Evolutionary conservation across 2,797 vertebrate species (phyloP).

Genomic region (Dromococcyx pavoninus): DNA sequence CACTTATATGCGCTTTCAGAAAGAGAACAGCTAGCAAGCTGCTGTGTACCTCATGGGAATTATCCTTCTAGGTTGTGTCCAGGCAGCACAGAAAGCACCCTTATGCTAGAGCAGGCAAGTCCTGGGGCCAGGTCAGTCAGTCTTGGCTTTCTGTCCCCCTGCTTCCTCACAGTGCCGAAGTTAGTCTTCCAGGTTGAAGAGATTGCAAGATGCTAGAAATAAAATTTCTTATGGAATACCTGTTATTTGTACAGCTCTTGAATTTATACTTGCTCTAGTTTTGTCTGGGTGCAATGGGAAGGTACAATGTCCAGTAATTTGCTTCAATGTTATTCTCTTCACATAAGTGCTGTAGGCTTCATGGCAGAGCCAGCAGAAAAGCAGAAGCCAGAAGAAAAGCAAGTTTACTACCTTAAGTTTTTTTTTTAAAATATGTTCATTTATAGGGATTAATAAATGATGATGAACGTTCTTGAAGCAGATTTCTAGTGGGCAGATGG

Average conservation of each 20-base stretch:
- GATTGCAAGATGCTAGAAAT: background rate
- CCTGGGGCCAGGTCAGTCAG: background rate
- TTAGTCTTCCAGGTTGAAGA: background rate
- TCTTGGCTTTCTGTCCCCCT: background rate
- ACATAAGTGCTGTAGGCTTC: background rate
- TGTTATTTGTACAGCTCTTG: background rate
- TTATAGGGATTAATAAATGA: constrained; percentile 6
- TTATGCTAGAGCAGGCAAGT: fast-evolving
- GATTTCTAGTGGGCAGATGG: constrained; percentile 60
- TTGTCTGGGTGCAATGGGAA: background rate
- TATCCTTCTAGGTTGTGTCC: background rate
- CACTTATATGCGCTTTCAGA: background rate
- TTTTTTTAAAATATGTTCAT: background rate
- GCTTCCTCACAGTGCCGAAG: background rate
- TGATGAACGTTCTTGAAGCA: constrained; percentile 11
- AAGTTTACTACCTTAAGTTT: background rate
- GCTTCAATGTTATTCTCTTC: background rate
- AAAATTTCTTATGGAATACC: background rate
- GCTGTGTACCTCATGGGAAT: background rate
- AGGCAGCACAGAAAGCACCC: fast-evolving
- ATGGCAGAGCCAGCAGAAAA: background rate
- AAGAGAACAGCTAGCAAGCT: background rate
- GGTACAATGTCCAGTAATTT: background rate
- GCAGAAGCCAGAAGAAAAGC: background rate
- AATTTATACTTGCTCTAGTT: background rate